Conservation (phyloP, 2,888 invertebrate species). For the Eupithecia insigniata region DNA sequence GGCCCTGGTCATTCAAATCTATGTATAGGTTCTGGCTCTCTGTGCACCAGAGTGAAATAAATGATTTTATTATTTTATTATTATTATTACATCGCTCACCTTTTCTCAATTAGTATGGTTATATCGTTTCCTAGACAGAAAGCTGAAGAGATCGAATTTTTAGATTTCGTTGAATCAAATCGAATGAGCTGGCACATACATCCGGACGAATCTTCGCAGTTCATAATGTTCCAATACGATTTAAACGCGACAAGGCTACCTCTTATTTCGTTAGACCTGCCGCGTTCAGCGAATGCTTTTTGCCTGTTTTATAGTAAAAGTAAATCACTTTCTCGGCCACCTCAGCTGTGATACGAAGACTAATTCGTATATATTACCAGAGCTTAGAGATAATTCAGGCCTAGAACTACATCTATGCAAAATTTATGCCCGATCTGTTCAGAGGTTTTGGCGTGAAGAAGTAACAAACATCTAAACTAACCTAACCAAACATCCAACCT, state of each 20-base stretch:
- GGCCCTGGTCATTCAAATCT: neutral
- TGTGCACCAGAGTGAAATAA: too few species aligned
- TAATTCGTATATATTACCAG: too few species aligned
- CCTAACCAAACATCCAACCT: too few species aligned
- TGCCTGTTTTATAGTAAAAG: neutral
- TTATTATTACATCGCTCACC: too few species aligned
- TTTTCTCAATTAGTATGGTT: neutral
- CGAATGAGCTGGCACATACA: neutral
- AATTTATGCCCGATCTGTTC: neutral
- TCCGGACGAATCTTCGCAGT: neutral
- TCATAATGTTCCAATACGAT: neutral
- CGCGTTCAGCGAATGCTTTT: neutral
- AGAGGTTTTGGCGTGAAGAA: neutral
- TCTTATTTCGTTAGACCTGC: neutral
- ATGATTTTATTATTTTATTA: too few species aligned
- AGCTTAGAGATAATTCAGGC: too few species aligned
- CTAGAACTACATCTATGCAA: neutral
- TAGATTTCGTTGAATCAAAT: neutral
- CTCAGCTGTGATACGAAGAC: neutral
- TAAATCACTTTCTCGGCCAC: neutral
- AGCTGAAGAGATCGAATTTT: neutral
- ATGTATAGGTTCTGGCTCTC: too few species aligned
- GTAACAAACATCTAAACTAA: too few species aligned
- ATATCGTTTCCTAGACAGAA: neutral
- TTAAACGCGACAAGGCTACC: neutral